Base-by-base conservation (phyloP, 2,888 invertebrate genomes). In the Melieria crassipennis region DNA sequence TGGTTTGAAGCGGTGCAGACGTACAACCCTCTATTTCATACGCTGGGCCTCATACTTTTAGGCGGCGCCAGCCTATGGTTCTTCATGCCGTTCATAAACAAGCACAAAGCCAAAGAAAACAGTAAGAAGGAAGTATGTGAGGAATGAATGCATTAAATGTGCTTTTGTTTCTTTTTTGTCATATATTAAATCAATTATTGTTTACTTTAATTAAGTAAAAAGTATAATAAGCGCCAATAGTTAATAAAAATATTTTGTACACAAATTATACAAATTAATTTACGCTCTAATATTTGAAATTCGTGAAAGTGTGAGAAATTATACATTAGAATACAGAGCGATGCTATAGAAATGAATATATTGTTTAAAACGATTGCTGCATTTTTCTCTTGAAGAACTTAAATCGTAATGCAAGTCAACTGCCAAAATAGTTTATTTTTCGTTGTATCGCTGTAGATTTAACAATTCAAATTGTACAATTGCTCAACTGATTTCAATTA, bases 41-140 rank as follows among this genome's bases (percentile, higher is more conserved):
- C 91, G 0, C 87, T 95, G 4, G 95, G 95, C 0, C 85, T 93
- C 62, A 90, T 93, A 58, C 86, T 95, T 48, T 87, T 94, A 6
- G 88, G 89, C 7, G 95, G 95, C 0, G 91, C 94, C 0, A 87
- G 90, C 3, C 86, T 94, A 13, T 95, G 95, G 95, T 88, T 90
- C 0, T 90, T 92, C 66, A 91, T 94, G 77, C 95, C 95, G 0
- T 89, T 92, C 73, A 91, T 94, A 66, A 88, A 89, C 60, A 82
- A 80, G 73, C 80, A 81, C 68, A 80, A 82, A 76, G 79, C 81
- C 73, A 80, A 79, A 77, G 80, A 80, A 65, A 79, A 81, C 43
- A 57, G 13, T 46, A 47, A 65, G 42, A 72, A 72, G 45, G 71
- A 76, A 52, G 72, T 56, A 64, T 70, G 65, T 46, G 66, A 65